Evolutionary conservation across 2,888 invertebrate species (phyloP).

Genomic region (Drosophila yooni): DNA sequence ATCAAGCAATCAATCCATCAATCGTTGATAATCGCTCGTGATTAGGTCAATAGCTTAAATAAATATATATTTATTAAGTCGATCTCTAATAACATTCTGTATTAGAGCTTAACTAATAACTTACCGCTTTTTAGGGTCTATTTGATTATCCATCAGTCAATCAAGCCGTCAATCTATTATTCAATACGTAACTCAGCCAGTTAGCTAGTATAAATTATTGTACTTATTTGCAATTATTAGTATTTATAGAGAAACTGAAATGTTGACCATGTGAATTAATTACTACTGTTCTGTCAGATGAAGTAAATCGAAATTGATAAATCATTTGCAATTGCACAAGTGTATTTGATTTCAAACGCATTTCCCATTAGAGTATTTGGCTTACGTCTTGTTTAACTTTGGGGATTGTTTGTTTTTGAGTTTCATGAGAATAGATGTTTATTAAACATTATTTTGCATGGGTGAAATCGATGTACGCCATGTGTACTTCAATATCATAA

Average conservation of each 20-base stretch:
- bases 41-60: too few species aligned
- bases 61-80: background rate
- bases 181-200: background rate
- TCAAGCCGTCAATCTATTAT: background rate
- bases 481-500: slow-evolving; percentile 8
- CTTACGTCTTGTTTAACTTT: too few species aligned
- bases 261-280: background rate
- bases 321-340: background rate
- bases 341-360: background rate
- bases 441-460: slow-evolving; percentile 13
- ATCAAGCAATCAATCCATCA: background rate
- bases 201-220: background rate
- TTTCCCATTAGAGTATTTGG: slow-evolving; percentile 9
- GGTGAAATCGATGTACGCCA: background rate
- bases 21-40: too few species aligned
- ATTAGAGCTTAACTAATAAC: background rate
- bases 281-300: background rate
- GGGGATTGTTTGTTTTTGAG: background rate
- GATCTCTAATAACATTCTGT: background rate
- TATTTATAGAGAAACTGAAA: background rate
- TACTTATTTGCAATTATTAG: background rate
- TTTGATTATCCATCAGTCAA: background rate
- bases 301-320: background rate
- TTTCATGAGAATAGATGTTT: background rate
- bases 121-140: background rate